Conservation (phyloP, 2,113 vertebrate species). For the Leptobrachium ailaonicum region DNA sequence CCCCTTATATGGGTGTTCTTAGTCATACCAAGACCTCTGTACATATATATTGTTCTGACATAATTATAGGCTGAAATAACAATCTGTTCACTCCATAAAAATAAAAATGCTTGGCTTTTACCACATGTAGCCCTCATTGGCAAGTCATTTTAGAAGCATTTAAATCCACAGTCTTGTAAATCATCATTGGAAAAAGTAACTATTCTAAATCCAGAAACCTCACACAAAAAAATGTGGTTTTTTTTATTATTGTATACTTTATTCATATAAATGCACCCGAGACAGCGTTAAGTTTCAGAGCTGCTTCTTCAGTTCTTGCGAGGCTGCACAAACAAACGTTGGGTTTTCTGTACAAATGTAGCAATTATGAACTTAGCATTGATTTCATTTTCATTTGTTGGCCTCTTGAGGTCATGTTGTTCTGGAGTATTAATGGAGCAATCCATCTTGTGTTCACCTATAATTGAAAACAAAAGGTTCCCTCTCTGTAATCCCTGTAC, state of each 20-base stretch:
- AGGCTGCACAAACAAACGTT: neutral
- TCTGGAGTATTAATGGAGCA: conserved; percentile 27
- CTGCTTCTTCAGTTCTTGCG: neutral
- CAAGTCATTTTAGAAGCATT: too few species aligned
- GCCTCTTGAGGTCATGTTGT: neutral
- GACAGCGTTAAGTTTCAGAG: neutral
- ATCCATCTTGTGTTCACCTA: conserved; percentile 31
- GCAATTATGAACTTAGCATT: conserved; percentile 37
- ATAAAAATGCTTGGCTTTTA: too few species aligned
- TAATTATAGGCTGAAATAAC: too few species aligned
- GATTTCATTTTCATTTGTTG: conserved; percentile 34
- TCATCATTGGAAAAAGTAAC: too few species aligned
- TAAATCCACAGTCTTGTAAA: too few species aligned
- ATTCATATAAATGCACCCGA: neutral
- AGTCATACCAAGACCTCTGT: too few species aligned
- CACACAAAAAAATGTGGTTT: too few species aligned
- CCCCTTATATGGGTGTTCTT: too few species aligned
- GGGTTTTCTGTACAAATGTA: neutral
- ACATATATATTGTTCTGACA: too few species aligned
- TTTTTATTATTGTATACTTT: neutral
- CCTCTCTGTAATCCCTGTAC: conserved; percentile 7
- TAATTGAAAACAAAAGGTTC: conserved; percentile 19
- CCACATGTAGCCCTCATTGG: too few species aligned
- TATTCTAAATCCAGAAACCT: too few species aligned
- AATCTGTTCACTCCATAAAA: too few species aligned